These are phyloP conservation scores for Cephus nigrinus DNA, from an alignment of 2,888 invertebrate genomes.

Conservation along the genomic window DNA sequence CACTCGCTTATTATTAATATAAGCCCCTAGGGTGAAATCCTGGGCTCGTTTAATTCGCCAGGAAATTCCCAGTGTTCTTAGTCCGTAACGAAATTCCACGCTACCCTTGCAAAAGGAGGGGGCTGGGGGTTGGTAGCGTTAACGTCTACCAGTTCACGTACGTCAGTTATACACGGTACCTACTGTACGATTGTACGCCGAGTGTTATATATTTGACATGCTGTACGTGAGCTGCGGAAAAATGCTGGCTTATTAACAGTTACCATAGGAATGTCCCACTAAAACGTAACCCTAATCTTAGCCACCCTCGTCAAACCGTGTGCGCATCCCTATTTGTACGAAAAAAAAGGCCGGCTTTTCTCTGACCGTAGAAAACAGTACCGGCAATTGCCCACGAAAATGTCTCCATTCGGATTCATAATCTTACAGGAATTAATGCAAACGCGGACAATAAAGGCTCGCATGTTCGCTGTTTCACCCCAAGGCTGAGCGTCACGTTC, in stretches of 20 bases:
- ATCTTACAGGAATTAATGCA: constrained; percentile 18
- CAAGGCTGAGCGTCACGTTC: not conserved
- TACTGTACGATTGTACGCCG: not conserved
- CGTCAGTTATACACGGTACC: not conserved
- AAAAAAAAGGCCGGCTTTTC: not conserved
- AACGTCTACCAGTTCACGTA: not conserved
- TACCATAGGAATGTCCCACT: constrained; percentile 18
- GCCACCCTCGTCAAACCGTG: constrained; percentile 14
- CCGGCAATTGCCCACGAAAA: constrained; percentile 11
- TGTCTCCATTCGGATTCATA: constrained; percentile 17
- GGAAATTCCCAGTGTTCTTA: not conserved
- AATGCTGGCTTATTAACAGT: constrained; percentile 14
- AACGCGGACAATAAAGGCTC: constrained; percentile 4
- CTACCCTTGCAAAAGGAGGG: not conserved
- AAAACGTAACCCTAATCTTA: constrained; percentile 14
- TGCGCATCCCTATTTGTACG: not conserved
- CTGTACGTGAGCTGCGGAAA: not conserved
- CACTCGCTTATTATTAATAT: not conserved
- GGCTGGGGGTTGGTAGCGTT: not conserved
- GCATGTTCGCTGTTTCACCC: not conserved
- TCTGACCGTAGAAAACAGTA: constrained; percentile 5
- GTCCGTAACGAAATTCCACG: not conserved
- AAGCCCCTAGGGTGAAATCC: not conserved
- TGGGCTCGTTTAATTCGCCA: not conserved
- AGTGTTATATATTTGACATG: not conserved